Evolutionary conservation across 2,888 invertebrate species (phyloP).

Genomic region (Nomada hirtipes): DNA sequence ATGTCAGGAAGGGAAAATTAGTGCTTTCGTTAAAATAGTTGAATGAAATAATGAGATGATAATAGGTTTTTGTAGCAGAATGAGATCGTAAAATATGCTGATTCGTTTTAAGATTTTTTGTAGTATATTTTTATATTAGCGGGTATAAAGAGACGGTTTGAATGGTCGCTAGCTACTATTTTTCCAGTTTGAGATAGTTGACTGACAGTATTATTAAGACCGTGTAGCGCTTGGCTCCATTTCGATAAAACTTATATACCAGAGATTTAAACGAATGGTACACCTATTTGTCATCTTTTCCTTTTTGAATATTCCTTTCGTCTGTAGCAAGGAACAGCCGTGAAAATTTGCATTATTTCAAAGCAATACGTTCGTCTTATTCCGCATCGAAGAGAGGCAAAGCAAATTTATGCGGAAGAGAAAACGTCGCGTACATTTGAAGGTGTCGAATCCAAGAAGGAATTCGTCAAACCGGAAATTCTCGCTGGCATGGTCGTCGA

Average conservation of each 20-base stretch:
- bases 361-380: not conserved
- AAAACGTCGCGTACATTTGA: not conserved
- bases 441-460: constrained; percentile 12
- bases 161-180: not conserved
- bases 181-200: not conserved
- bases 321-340: not conserved
- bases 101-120: not conserved
- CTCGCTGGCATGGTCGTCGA: not conserved
- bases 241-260: constrained; percentile 3
- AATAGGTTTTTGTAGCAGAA: not conserved
- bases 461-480: constrained; percentile 17
- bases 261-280: not conserved
- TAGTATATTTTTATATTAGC: not conserved
- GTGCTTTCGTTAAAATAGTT: not conserved
- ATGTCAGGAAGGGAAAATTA: not conserved
- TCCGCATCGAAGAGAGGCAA: not conserved
- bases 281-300: not conserved
- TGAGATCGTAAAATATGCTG: not conserved
- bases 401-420: constrained; percentile 20
- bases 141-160: constrained; percentile 7
- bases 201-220: not conserved
- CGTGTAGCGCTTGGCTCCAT: not conserved
- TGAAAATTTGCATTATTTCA: constrained; percentile 1
- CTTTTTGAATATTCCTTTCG: not conserved
- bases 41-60: no score